A percentile compares a stretch with the other conserved stretches of the same genome.
Conservation (phyloP, 1,140 invertebrate species). For the Doryteuthis pealeii region DNA sequence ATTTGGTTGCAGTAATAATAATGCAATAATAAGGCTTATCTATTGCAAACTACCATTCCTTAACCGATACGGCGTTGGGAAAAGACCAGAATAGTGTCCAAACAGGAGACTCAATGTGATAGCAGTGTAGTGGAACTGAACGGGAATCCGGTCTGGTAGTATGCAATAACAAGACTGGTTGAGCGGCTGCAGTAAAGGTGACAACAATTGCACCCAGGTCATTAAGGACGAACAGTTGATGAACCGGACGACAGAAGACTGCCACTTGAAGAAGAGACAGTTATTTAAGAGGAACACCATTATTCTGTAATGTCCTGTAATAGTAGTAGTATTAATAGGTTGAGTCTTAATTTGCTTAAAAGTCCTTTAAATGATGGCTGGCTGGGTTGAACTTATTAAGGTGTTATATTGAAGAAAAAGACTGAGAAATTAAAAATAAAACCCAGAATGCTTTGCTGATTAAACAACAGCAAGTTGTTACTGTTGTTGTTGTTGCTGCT, state of each 20-base stretch:
- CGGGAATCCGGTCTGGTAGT: constrained; percentile 5
- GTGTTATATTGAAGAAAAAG: no score
- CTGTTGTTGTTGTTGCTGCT: no score
- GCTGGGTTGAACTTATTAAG: no score
- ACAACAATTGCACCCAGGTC: constrained; percentile 8
- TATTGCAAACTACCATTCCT: constrained; percentile 5
- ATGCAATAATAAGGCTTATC: no score
- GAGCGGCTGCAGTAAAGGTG: background rate
- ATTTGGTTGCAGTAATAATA: no score
- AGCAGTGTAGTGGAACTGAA: constrained; percentile 18
- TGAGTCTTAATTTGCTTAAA: no score
- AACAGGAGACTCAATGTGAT: constrained; percentile 40
- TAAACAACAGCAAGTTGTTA: no score
- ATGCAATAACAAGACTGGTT: constrained; percentile 5
- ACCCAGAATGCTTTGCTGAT: no score
- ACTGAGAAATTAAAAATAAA: no score
- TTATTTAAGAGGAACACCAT: background rate
- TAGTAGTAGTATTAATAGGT: no score
- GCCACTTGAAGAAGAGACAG: constrained; percentile 15
- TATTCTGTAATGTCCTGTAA: no score
- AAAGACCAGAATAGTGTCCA: constrained; percentile 49
- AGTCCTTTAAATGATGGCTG: no score
- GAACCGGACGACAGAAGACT: constrained; percentile 4
- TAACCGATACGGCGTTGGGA: constrained; percentile 54
- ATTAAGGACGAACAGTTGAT: background rate